Evolutionary conservation across 2,888 invertebrate species (phyloP), one percentile per base, ranked within the genome.

Genomic region (Zele albiditarsus): DNA sequence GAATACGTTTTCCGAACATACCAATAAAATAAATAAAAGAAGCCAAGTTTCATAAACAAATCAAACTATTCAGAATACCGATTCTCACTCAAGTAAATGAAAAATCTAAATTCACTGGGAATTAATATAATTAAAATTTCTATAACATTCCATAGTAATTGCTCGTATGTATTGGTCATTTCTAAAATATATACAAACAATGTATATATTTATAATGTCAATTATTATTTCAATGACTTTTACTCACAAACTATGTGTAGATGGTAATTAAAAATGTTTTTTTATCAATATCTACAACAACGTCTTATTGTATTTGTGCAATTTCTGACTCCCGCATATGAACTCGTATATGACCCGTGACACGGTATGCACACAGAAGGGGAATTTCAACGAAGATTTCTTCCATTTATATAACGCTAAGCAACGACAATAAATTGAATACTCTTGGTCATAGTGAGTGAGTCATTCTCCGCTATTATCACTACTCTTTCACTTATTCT

Each of bases 371-470:
- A 31, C 8, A 66, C 67, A 8, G 70, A 67, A 33, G 42, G 62
- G 49, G 53, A 38, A 67, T 53, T 63, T 33, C 72, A 73, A 58
- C n/a, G 33, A 27, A 38, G 49, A 60, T 78, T 70, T 71, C 69
- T 58, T 67, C 67, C 65, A 63, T 69, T 33, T 46, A 67, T 49
- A 49, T 66, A 60, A 69, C 73, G 58, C 23, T 75, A 75, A 75
- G 73, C 75, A 78, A 75, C 57, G 65, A 77, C 79, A 75, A 78
- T 79, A 78, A 80, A 78, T 78, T 80, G 69, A 78, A 78, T 79
- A 75, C 49, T 73, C 72, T 70, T 66, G 62, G 14, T 62, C 70
- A 31, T 31, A 31, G 5, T 31, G 31, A 4, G 31, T 31, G 4
- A 31, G 31, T 31, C 31, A 31, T 31, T 31, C 31, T 6, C 2